These are phyloP conservation scores for Carterocephalus palaemon DNA, from an alignment of 2,888 invertebrate species.

Conservation along the genomic window DNA sequence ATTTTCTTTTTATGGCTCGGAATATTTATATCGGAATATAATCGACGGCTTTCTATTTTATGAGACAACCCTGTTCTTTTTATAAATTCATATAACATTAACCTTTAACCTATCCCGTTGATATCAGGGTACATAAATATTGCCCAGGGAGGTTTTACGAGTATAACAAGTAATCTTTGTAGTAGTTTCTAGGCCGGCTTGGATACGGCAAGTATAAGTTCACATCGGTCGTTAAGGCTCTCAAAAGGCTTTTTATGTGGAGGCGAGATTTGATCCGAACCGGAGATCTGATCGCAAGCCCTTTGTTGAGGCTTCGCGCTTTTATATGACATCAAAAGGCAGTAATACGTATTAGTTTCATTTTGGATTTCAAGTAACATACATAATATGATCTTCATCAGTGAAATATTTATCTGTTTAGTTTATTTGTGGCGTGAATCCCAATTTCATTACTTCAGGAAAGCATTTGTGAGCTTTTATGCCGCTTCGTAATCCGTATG, in stretches of 20 bases:
- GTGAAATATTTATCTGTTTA: too few species aligned
- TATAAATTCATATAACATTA: slow-evolving; percentile 8
- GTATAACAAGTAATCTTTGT: slow-evolving; percentile 20
- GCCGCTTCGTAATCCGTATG: too few species aligned
- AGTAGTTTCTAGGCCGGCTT: slow-evolving; percentile 18
- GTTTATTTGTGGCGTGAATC: too few species aligned
- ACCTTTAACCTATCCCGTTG: slow-evolving; percentile 8
- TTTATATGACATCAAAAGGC: not conserved
- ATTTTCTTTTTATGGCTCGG: too few species aligned
- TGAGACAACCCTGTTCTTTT: not conserved
- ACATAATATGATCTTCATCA: too few species aligned
- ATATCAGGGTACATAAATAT: slow-evolving; percentile 14
- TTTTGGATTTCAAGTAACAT: slow-evolving; percentile 19
- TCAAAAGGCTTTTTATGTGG: slow-evolving; percentile 16
- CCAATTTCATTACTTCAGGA: too few species aligned
- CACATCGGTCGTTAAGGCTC: slow-evolving; percentile 13
- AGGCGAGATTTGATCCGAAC: slow-evolving; percentile 9
- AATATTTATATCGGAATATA: too few species aligned
- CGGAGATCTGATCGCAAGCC: slow-evolving; percentile 9
- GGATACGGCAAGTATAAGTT: slow-evolving; percentile 20
- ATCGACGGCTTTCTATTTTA: not conserved
- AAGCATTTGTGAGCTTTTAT: too few species aligned
- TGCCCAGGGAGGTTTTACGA: slow-evolving; percentile 12
- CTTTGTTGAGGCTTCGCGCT: slow-evolving; percentile 2
- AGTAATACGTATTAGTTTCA: slow-evolving; percentile 15